Evolutionary conservation across 2,888 invertebrate species (phyloP), one percentile per base, ranked within the genome.

Genomic region (Marasmarcha lunaedactyla): DNA sequence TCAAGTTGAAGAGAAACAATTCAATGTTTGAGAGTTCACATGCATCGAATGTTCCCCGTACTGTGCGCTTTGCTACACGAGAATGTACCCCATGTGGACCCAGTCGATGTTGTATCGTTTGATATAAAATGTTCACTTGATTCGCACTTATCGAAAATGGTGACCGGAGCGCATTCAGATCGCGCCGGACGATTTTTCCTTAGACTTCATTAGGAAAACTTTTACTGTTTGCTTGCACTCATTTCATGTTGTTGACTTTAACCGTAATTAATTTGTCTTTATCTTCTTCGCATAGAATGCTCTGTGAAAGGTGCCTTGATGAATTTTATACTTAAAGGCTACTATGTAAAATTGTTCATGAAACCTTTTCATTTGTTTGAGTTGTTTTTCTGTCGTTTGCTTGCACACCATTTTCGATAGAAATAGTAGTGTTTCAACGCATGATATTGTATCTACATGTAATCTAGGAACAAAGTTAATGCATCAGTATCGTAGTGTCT

Each of bases 341-440:
- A 63, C 66, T 66, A 63, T 71, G 76, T 78, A 71, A 77, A 76
- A 72, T 74, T 71, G 65, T 51, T 59, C 63, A 68, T 71, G 65
- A 66, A 61, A 61, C 7, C 54, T 55, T 55, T 46, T 61, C 63
- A 62, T 60, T 71, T 46, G 52, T 61, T 58, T 52, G 60, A 62
- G 51, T 55, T 54, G 55, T 62, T 50, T 52, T 67, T 66, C 49
- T 51, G 50, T 67, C 61, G 63, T 65, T 60, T 61, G 64, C 65
- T 66, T 59, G 60, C 55, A 66, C 74, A 74, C 67, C 72, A 76
- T 76, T 74, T 71, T 71, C 70, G 67, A 69, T 68, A 67, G 63
- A 67, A 53, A 57, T 49, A 44, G 41, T 13, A 9, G 25, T 26
- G 2, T n/a, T 10, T 11, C 2, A 27, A 7, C 3, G 26, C 12